Percentiles rank a stretch among this genome's conserved stretches.
Conservation (phyloP, 2,888 invertebrate genomes). For the Trileptium ribeirensis region DNA sequence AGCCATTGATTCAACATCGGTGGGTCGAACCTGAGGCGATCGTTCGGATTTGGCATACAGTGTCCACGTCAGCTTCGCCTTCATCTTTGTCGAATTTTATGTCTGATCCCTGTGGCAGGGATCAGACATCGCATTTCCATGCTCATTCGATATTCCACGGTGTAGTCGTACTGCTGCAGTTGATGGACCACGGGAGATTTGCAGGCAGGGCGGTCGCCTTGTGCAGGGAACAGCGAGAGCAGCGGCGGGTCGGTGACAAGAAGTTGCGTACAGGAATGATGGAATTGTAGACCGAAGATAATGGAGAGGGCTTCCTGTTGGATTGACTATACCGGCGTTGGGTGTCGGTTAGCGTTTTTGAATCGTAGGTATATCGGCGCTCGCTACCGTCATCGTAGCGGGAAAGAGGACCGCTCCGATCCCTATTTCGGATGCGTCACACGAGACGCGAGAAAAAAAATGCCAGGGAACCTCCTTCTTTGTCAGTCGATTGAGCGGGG, state of each 20-base stretch:
- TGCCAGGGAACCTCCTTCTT: too few relatives aligned
- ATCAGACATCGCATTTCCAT: not conserved
- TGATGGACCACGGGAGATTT: not conserved
- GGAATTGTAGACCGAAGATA: not conserved
- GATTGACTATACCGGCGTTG: not conserved
- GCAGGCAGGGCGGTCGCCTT: not conserved
- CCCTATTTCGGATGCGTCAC: constrained; percentile 9
- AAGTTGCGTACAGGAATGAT: not conserved
- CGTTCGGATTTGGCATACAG: not conserved
- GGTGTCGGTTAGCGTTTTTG: not conserved
- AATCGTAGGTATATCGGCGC: not conserved
- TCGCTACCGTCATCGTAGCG: not conserved
- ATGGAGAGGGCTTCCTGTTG: not conserved
- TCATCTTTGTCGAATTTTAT: not conserved
- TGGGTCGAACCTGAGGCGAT: not conserved
- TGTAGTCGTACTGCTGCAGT: not conserved
- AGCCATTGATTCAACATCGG: not conserved
- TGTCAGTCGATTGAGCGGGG: too few relatives aligned
- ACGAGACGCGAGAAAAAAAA: too few relatives aligned
- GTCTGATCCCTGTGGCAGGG: not conserved
- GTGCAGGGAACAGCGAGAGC: constrained; percentile 1
- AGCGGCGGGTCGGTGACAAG: not conserved
- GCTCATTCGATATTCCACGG: not conserved
- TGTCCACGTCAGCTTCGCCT: not conserved
- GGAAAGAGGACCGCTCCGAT: not conserved